Conservation (phyloP, 1,140 invertebrate species). For the Eupristina koningsbergeri region DNA sequence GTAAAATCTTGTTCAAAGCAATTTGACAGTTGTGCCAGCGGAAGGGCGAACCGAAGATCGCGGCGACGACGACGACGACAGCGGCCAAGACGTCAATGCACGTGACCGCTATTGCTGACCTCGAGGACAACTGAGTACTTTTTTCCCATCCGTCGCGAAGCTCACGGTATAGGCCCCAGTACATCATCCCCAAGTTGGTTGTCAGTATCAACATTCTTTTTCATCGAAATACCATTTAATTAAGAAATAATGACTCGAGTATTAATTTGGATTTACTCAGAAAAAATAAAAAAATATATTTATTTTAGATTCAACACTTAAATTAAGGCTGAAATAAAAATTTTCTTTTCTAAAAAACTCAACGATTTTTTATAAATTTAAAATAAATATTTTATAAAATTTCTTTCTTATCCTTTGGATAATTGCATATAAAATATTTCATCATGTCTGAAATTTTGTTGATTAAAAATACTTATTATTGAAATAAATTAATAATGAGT, state of each 20-base stretch:
- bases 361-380: too few species aligned
- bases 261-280: too few species aligned
- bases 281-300: too few species aligned
- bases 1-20: conserved; percentile 61
- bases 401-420: too few species aligned
- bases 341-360: too few species aligned
- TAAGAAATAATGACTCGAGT: too few species aligned
- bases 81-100: conserved; percentile 65
- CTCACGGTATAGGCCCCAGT: conserved; percentile 67
- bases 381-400: too few species aligned
- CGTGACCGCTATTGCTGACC: conserved; percentile 65
- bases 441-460: not conserved
- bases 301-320: too few species aligned
- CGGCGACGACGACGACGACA: conserved; percentile 56
- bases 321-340: too few species aligned
- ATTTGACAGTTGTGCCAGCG: conserved; percentile 63
- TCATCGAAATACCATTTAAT: too few species aligned
- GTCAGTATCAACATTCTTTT: conserved; percentile 49
- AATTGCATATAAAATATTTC: too few species aligned
- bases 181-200: conserved; percentile 55
- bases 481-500: not conserved
- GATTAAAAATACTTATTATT: not conserved
- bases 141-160: conserved; percentile 67
- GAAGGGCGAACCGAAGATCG: conserved; percentile 60
- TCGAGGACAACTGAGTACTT: conserved; percentile 67